Base-by-base conservation (phyloP, 2,113 vertebrate species). In the Antechinus flavipes region DNA sequence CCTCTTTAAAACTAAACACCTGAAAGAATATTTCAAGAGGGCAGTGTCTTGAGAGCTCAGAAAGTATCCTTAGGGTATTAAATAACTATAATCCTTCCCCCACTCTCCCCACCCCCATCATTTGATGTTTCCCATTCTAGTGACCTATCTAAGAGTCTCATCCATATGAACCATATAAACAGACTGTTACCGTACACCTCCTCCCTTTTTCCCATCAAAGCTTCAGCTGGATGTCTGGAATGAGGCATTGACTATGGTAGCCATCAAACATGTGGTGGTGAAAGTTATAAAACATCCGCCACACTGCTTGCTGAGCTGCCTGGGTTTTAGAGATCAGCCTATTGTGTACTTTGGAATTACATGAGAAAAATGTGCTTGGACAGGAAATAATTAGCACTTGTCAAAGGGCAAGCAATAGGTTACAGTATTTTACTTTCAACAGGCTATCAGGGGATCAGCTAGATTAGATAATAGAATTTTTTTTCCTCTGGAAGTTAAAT, bases 331-430 rank as follows among this genome's bases (percentile, higher is more conserved):
- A 98, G 96, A 97, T 97, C 97, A 98, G 98, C 58, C 98, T 97
- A 54, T 98, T 98, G 98, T 98, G 97, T 97, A 97, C 97, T 97
- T 98, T 96, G 97, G 98, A 98, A 98, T 98, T 98, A 98, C 98
- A 97, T 47, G 91, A 97, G 97, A 98, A 98, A 98, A 98, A 98
- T 97, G 98, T 98, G 97, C 98, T 98, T 97, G 98, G 98, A 98
- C 99, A 99, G 99, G 99, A 99, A 99, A 99, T 99, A 99, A 99
- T 99, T 98, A 98, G 99, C 98, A 97, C 98, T 99, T 98, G 98
- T 99, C 98, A 97, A 98, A 98, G 98, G 98, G 98, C 98, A 98
- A 97, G 98, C 98, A 98, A 97, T 98, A 98, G 98, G 99, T 99
- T 99, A 99, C 98, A 98, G 98, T 97, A 96, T 98, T 98, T 98